Evolutionary conservation across 2,888 invertebrate species (phyloP).

Genomic region (Fissipunctia ypsillon): DNA sequence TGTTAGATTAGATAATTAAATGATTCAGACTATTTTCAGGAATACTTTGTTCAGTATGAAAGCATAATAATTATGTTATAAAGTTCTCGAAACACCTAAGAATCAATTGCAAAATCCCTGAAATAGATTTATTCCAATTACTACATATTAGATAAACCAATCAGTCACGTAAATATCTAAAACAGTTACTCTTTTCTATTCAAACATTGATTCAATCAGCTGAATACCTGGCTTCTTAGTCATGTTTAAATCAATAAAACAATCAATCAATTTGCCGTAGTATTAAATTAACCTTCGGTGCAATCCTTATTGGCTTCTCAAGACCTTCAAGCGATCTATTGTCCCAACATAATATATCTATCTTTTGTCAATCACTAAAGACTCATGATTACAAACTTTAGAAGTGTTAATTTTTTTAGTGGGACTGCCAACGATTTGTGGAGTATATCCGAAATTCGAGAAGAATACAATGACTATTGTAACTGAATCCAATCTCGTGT

Average conservation of each 20-base stretch:
- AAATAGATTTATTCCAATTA: conserved; percentile 32
- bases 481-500: conserved; percentile 5
- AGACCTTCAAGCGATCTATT: conserved; percentile 59
- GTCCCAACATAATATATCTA: conserved; percentile 48
- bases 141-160: conserved; percentile 27
- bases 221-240: conserved; percentile 44
- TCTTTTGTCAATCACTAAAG: conserved; percentile 49
- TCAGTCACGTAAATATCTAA: conserved; percentile 33
- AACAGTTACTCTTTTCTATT: conserved; percentile 23
- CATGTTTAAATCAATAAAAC: conserved; percentile 52
- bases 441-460: conserved; percentile 5
- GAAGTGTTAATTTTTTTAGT: neutral
- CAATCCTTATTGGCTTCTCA: conserved; percentile 59
- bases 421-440: neutral
- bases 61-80: too few relatives aligned
- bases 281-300: conserved; percentile 63
- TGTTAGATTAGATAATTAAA: conserved; percentile 19
- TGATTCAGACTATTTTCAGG: conserved; percentile 19
- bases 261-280: conserved; percentile 56
- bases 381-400: conserved; percentile 25
- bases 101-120: conserved; percentile 18
- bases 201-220: conserved; percentile 31
- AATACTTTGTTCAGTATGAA: conserved; percentile 1
- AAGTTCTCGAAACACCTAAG: conserved; percentile 12
- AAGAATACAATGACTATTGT: conserved; percentile 15